Base-by-base conservation (phyloP, 2,797 vertebrate species). In the Euthynnus affinis region DNA sequence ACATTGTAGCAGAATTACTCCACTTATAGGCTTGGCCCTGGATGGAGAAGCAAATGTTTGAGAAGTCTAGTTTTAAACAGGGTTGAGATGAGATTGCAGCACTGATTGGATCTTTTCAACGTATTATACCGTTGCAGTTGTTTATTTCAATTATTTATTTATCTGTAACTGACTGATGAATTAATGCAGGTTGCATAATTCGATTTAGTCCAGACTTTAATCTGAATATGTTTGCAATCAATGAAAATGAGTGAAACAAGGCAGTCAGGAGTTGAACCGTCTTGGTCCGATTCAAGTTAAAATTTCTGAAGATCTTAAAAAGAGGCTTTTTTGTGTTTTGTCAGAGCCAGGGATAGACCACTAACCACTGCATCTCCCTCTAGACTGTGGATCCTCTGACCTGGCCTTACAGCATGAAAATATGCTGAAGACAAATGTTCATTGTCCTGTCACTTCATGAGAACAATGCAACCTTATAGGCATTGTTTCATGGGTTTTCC, bases 361-460 rank as follows among this genome's bases (percentile, higher is more conserved):
- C 44, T 60, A 58, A 72, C 52, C 15, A 42, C 34, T 55, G 34
- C 20, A 20, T 63, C 51, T 64, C 63, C 71, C 74, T 23, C 29
- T 7, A 22, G 27, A 49, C 56, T 20, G 42, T 32, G 8, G 53
- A 57, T 73, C 32, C 40, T 75, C 18, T 29, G 9, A 57, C 27
- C 15, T 32, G 23, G 22, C 13, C 64, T 66, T 51, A 42, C 6
- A 60, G 63, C 48, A 48, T 15, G 3, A 58, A 58, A 48, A 63
- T 15, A 37, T 60, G 34, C 34, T 51, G 32, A 52, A 74, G 61
- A 49, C 27, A 40, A 59, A 23, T 62, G 44, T 48, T 76, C 65
- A 73, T 82, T 87, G 73, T 71, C 20, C 71, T 76, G 76, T 77
- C 53, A 77, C 15, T 14, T 53, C 32, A 67, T 32, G 46, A 74